A percentile compares a stretch with the other conserved stretches of the same genome.
phyloP scores from a whole-genome alignment of 2,888 invertebrate species.

The Linnaemya tessellans region DNA sequence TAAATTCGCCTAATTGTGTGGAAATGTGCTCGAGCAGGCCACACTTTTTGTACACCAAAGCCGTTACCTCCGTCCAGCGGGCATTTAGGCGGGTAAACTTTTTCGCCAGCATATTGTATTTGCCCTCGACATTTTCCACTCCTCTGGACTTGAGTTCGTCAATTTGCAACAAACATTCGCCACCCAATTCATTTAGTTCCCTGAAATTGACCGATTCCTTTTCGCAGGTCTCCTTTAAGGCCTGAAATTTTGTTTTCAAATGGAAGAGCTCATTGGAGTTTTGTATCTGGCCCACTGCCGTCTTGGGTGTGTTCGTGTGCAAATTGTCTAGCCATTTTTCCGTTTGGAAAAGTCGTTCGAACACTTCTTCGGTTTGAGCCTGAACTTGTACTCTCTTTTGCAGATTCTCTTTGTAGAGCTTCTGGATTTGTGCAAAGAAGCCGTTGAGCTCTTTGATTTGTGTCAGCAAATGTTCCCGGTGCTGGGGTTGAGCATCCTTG shows the following conservation, averaged over 20 bases:
- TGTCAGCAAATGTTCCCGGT: constrained; percentile 77
- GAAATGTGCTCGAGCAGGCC: constrained; percentile 89
- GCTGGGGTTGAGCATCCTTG: constrained; percentile 79
- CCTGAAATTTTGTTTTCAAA: constrained; percentile 88
- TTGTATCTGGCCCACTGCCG: constrained; percentile 85
- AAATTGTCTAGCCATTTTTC: constrained; percentile 87
- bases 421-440: constrained; percentile 79
- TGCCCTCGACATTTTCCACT: constrained; percentile 78
- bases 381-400: constrained; percentile 79
- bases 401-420: constrained; percentile 78
- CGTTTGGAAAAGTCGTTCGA: constrained; percentile 79
- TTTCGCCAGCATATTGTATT: constrained; percentile 86
- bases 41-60: constrained; percentile 88
- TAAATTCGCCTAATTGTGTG: constrained; percentile 90
- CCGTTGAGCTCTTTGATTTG: constrained; percentile 80
- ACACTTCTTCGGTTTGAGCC: constrained; percentile 79
- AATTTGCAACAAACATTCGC: constrained; percentile 86
- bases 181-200: constrained; percentile 88
- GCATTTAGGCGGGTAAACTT: constrained; percentile 88
- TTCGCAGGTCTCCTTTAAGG: constrained; percentile 89
- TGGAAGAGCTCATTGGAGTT: constrained; percentile 89
- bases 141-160: constrained; percentile 82
- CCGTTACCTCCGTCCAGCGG: constrained; percentile 88
- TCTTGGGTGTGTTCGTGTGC: constrained; percentile 86
- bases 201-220: constrained; percentile 87